Conservation (phyloP, 2,113 vertebrate genomes). For the Cochlearius cochlearius region DNA sequence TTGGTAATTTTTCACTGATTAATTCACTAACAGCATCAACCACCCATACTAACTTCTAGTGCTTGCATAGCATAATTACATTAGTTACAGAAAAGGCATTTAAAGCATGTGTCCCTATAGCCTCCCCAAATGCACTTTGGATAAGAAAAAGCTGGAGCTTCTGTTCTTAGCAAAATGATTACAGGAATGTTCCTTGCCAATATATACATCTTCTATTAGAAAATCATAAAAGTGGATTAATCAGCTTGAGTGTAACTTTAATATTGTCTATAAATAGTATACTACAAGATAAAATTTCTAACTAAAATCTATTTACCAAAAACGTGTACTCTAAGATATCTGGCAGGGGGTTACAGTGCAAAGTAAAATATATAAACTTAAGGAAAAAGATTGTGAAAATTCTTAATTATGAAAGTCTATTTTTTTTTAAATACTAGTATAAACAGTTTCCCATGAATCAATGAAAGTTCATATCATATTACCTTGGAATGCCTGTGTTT, state of each 20-base stretch:
- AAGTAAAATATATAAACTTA: neutral
- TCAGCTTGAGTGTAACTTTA: neutral
- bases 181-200: neutral
- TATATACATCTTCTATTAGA: neutral
- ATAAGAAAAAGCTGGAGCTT: neutral
- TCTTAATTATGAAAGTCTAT: neutral
- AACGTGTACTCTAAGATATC: neutral
- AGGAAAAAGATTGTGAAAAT: neutral
- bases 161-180: neutral
- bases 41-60: neutral
- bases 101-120: neutral
- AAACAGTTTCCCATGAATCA: neutral
- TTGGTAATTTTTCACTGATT: neutral
- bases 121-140: neutral
- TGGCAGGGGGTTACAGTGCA: neutral
- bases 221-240: neutral
- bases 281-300: neutral
- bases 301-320: neutral
- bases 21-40: neutral
- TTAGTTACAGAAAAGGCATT: neutral
- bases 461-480: neutral
- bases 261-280: neutral
- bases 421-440: neutral
- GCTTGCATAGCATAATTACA: neutral
- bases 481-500: slow-evolving; percentile 80